A percentile compares a stretch with the other conserved stretches of the same genome.
Conservation (phyloP, 2,888 invertebrate species). For the Agrochola lota region DNA sequence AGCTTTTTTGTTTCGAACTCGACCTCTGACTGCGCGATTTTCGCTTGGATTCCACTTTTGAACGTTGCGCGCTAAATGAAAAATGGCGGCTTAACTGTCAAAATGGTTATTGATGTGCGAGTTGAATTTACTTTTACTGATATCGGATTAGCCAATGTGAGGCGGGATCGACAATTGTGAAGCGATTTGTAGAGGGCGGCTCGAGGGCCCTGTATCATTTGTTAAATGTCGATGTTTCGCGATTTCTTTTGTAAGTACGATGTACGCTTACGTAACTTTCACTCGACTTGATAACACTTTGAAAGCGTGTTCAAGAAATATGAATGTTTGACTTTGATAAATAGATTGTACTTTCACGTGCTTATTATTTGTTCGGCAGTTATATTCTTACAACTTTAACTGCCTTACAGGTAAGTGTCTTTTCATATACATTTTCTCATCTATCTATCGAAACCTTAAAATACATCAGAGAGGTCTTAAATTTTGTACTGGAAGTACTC, state of each 20-base stretch:
- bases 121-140: constrained; percentile 84
- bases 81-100: constrained; percentile 88
- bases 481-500: constrained; percentile 52
- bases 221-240: constrained; percentile 57
- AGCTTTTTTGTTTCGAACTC: constrained; percentile 81
- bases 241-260: constrained; percentile 55
- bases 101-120: constrained; percentile 87
- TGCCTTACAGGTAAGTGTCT: constrained; percentile 22
- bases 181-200: constrained; percentile 54
- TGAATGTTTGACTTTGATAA: constrained; percentile 58
- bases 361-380: constrained; percentile 48
- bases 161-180: constrained; percentile 59
- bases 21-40: constrained; percentile 82
- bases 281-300: constrained; percentile 36
- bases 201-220: constrained; percentile 49
- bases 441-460: constrained; percentile 45
- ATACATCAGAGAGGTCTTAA: constrained; percentile 54
- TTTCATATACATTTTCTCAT: constrained; percentile 21
- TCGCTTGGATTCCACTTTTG: constrained; percentile 79
- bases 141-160: constrained; percentile 80
- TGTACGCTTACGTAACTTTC: constrained; percentile 51
- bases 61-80: constrained; percentile 82
- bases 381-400: constrained; percentile 32
- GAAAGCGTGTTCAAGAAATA: constrained; percentile 50
- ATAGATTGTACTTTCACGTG: constrained; percentile 45